These are phyloP conservation scores for Melospiza georgiana DNA, from an alignment of 2,113 vertebrate genomes.

Conservation along the genomic window DNA sequence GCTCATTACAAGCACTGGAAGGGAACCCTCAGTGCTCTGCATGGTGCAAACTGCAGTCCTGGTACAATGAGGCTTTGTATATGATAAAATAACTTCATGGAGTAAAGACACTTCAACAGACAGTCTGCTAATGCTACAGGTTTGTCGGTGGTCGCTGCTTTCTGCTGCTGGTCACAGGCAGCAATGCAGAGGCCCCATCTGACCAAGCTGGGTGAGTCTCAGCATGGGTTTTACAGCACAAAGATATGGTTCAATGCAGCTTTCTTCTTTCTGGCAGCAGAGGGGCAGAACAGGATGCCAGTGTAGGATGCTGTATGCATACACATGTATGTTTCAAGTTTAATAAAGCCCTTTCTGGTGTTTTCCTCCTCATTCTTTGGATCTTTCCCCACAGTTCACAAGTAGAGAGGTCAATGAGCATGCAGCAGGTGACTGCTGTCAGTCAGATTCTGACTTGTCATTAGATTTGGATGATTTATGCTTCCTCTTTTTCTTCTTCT, in stretches of 20 bases:
- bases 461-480: constrained; percentile 80
- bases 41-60: neutral
- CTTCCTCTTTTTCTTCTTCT: constrained; percentile 74
- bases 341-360: neutral
- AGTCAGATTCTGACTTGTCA: constrained; percentile 78
- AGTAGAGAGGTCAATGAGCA: neutral
- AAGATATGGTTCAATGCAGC: neutral
- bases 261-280: neutral
- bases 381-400: neutral
- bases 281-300: neutral
- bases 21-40: neutral
- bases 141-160: accelerated
- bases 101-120: neutral
- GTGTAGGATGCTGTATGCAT: neutral
- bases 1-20: neutral
- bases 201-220: neutral
- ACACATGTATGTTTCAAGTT: neutral
- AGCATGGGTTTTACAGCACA: neutral
- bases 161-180: neutral
- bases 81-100: neutral
- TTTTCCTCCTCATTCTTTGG: neutral
- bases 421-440: neutral
- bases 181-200: accelerated
- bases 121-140: neutral
- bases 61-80: neutral